Base-by-base conservation (phyloP, 2,113 vertebrate genomes). In the Sinocyclocheilus rhinocerous region DNA sequence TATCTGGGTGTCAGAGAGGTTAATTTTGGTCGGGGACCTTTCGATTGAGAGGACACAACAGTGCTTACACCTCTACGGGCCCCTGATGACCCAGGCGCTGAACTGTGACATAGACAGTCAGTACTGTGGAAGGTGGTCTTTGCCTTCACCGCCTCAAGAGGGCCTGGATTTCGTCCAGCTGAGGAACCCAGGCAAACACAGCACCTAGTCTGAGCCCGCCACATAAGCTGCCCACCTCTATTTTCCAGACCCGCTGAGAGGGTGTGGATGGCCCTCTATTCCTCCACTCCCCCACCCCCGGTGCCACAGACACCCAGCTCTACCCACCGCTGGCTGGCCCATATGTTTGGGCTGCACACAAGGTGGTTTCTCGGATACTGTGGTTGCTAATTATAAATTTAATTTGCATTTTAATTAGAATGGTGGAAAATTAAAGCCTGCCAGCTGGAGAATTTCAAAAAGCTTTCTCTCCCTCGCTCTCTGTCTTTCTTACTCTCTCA, bases 341-440 rank as follows among this genome's bases (percentile, higher is more conserved):
- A 98, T 99, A 98, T 98, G 98, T 97, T 97, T 97, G 95, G 95
- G 95, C 95, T 93, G 95, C 91, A 94, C 95, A 95, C 96, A 96
- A 97, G 97, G 96, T 97, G 97, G 95, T 96, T 98, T 97, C 97
- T 97, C 96, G 96, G 96, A 97, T 98, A 97, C 96, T 95, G 94
- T 96, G 96, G 96, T 97, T 97, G 97, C 98, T 99, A 99, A 99
- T 99, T 99, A 99, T 99, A 99, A 98, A 99, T 99, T 98, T 97
- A 98, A 99, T 99, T 99, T 99, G 97, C 98, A 99, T 99, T 99
- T 99, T 99, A 99, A 99, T 99, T 99, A 99, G 97, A 97, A 97
- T 96, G 96, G 96, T 96, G 96, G 96, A 97, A 98, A 99, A 99
- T 99, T 97, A 99, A 97, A 98, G 97, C 96, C 93, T 97, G 96